Conservation (phyloP, 2,113 vertebrate species). For the Tachysurus vachellii region DNA sequence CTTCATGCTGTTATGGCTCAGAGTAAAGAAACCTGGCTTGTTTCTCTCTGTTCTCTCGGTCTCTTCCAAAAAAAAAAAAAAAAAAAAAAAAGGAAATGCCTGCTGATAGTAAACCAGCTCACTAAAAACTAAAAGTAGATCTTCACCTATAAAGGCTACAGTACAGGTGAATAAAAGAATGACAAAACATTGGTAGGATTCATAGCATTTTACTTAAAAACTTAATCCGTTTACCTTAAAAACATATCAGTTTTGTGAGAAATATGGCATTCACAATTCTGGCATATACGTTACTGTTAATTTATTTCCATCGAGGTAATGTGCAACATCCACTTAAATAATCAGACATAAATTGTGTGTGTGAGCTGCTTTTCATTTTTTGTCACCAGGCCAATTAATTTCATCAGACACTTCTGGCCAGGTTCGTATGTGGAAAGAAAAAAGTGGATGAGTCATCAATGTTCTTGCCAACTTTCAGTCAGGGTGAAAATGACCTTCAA, state of each 20-base stretch:
- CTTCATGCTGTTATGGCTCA: not conserved
- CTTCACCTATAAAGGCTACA: conserved; percentile 3
- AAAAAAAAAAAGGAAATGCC: not conserved
- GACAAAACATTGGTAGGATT: not conserved
- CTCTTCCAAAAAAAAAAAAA: not conserved
- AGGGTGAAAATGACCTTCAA: not conserved
- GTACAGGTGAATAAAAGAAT: not conserved
- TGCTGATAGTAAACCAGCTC: not conserved
- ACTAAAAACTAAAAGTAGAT: not conserved
- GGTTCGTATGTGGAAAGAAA: not conserved
- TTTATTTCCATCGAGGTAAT: no score
- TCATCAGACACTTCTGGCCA: conserved; percentile 18
- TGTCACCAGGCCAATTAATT: not conserved
- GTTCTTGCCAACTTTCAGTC: conserved; percentile 12
- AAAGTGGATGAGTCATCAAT: conserved; percentile 11
- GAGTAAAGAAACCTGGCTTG: not conserved
- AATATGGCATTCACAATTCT: not conserved
- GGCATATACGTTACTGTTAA: not conserved
- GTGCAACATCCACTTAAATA: not conserved
- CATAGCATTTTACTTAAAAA: not conserved
- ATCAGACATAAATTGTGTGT: not conserved
- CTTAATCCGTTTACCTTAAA: conserved; percentile 1
- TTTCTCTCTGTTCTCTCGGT: not conserved
- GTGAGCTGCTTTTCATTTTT: not conserved
- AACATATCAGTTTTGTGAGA: not conserved